Percentiles rank a stretch among this genome's conserved stretches.
Evolutionary conservation across 2,888 invertebrate genomes (phyloP).

Genomic region (Conops quadrifasciatus): DNA sequence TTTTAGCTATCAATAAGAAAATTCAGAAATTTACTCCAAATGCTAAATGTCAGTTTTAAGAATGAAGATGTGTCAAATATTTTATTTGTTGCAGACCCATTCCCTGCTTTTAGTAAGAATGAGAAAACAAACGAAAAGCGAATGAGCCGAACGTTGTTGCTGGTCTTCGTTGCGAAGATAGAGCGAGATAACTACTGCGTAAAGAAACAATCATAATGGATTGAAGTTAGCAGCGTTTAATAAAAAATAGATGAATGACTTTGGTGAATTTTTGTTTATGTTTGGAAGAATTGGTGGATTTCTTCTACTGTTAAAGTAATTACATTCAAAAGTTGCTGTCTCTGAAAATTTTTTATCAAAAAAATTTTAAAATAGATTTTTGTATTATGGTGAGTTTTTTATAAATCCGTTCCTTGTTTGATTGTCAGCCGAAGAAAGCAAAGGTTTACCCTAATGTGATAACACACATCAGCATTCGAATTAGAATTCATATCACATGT

Average conservation of each 20-base stretch:
- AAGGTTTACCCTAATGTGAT: too few species aligned
- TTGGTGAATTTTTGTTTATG: too few species aligned
- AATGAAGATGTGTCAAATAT: conserved; percentile 43
- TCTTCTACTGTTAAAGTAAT: too few species aligned
- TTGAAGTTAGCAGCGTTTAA: conserved; percentile 8
- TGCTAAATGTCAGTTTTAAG: conserved; percentile 44
- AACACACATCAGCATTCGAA: too few species aligned
- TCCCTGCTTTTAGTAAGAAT: neutral
- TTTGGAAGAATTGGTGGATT: too few species aligned
- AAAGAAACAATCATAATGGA: neutral
- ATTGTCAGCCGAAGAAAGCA: too few species aligned
- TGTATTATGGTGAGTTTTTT: too few species aligned
- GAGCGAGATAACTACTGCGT: neutral
- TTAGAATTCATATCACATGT: too few species aligned
- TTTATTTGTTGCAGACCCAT: conserved; percentile 18
- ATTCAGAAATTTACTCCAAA: conserved; percentile 36
- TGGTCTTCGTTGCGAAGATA: neutral
- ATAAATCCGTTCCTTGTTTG: too few species aligned
- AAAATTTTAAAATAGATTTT: too few species aligned
- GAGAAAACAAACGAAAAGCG: neutral
- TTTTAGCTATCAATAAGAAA: conserved; percentile 38
- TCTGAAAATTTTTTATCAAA: neutral
- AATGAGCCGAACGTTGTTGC: neutral
- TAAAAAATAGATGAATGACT: neutral
- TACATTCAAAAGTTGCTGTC: neutral